phyloP scores from a whole-genome alignment of 2,797 vertebrate genomes.

The Thamnophis elegans region DNA sequence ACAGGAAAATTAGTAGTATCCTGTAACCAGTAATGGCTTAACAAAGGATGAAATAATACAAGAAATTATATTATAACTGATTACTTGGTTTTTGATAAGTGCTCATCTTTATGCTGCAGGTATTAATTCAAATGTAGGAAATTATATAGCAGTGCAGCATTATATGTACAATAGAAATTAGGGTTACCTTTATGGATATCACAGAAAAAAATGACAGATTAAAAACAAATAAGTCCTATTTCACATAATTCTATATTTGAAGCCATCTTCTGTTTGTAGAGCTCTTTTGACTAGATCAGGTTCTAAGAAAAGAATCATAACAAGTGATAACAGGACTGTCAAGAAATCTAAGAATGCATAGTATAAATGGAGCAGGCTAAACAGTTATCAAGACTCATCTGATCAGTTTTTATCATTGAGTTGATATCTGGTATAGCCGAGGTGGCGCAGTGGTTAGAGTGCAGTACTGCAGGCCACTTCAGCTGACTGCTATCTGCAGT shows the following conservation, averaged over 20 bases:
- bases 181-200: not conserved
- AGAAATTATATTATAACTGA: not conserved
- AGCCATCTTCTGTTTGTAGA: not conserved
- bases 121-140: not conserved
- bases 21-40: not conserved
- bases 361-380: not conserved
- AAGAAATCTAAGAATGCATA: not conserved
- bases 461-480: too few relatives aligned
- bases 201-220: not conserved
- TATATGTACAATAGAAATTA: not conserved
- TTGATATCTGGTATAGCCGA: too few relatives aligned
- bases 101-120: not conserved
- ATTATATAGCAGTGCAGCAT: not conserved
- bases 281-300: too few relatives aligned
- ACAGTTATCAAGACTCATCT: not conserved
- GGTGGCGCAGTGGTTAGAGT: too few relatives aligned
- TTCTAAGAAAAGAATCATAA: not conserved
- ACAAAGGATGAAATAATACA: not conserved
- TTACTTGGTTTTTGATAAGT: not conserved
- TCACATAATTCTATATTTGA: not conserved
- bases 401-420: not conserved
- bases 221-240: not conserved
- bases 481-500: too few relatives aligned
- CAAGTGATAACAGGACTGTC: not conserved
- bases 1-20: conserved; percentile 12